Evolutionary conservation across 2,888 invertebrate species (phyloP).

Genomic region (Pristionchus japonicus): DNA sequence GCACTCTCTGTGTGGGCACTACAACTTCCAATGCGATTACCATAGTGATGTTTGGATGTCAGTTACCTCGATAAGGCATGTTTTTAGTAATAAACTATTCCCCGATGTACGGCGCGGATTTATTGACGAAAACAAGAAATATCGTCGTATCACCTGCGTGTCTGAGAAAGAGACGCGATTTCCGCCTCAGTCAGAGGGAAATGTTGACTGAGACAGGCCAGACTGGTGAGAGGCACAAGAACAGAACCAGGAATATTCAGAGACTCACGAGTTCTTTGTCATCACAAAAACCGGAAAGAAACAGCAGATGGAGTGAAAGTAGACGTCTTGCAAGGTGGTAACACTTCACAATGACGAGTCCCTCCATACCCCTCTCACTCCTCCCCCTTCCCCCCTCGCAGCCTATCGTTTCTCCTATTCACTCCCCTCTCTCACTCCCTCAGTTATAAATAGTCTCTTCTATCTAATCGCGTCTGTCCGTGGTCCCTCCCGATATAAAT

Average conservation of each 20-base stretch:
- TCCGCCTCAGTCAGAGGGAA: background rate
- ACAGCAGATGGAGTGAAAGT: too few species aligned
- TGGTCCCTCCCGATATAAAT: background rate
- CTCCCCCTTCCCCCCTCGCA: background rate
- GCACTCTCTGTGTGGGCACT: background rate
- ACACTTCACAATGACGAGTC: conserved; percentile 10
- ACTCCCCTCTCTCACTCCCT: background rate
- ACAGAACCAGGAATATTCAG: background rate
- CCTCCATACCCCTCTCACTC: background rate
- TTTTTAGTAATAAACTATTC: too few species aligned
- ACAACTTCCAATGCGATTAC: background rate
- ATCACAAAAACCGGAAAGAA: background rate
- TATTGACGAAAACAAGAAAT: background rate
- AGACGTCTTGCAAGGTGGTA: background rate
- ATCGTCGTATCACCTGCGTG: background rate
- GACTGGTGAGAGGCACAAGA: background rate
- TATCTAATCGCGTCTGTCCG: conserved; percentile 4
- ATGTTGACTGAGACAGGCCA: background rate
- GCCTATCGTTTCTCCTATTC: background rate
- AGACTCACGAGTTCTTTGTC: conserved; percentile 11
- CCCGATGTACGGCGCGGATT: too few species aligned
- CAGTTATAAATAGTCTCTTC: conserved; percentile 29
- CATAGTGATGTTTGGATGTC: background rate
- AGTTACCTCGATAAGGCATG: background rate
- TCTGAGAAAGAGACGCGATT: background rate